Conservation (phyloP, 2,113 vertebrate species). For the Psophia crepitans region DNA sequence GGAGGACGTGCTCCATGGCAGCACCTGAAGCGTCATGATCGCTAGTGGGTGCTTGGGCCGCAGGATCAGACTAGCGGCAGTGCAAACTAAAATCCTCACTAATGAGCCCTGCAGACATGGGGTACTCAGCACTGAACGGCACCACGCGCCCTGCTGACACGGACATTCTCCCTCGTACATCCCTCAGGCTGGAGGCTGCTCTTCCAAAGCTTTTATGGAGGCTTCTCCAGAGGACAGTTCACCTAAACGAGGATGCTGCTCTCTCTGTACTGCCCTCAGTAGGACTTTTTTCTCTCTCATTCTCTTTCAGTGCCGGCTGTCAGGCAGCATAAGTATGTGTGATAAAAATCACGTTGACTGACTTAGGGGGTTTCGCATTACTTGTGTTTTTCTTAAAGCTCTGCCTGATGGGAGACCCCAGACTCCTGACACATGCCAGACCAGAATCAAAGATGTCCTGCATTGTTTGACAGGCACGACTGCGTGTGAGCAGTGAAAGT, state of each 20-base stretch:
- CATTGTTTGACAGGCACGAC: background rate
- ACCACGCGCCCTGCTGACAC: background rate
- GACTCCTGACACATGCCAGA: background rate
- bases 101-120: rapidly evolving
- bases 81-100: background rate
- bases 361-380: background rate
- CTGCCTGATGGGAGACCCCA: background rate
- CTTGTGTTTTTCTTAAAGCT: background rate
- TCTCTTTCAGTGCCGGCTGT: background rate
- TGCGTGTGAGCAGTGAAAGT: background rate
- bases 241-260: background rate
- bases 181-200: background rate
- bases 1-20: background rate
- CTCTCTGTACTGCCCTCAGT: background rate
- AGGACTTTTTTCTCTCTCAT: background rate
- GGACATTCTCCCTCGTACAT: background rate
- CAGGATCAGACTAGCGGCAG: background rate
- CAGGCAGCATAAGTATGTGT: background rate
- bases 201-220: background rate
- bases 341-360: background rate
- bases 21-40: background rate
- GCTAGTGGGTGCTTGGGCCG: background rate
- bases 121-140: background rate
- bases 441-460: background rate
- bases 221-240: background rate